Base-by-base conservation (phyloP, 2,888 invertebrate genomes). In the Drosophila tripunctata region DNA sequence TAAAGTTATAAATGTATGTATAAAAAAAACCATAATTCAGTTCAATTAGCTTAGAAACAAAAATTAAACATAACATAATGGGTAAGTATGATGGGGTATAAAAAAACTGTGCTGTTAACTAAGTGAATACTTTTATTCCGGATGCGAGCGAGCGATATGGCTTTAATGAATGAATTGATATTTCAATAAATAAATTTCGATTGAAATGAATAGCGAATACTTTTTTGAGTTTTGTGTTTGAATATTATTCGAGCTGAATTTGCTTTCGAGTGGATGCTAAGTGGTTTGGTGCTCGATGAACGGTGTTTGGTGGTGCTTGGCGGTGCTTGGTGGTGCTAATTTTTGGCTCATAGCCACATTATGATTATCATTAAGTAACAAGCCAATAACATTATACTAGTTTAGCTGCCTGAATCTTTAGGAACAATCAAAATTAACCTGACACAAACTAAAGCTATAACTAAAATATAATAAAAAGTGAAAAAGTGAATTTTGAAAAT, bases 351-450 rank as follows among this genome's bases (percentile, higher is more conserved):
- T 36, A 65, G 67, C 60, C 56, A 56, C 33, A 45, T n/a, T n/a
- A n/a, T n/a, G n/a, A n/a, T n/a, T n/a, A 6, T 44, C 55, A 50
- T 79, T 85, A 85, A 85, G 85, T 85, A 88, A 73, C 78, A 60
- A n/a, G 87, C 87, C 88, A 81, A 81, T 86, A 81, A 72, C 66
- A 67, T 72, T 70, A 81, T n/a, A 83, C 77, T 86, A 81, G 65
- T 64, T 50, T 63, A 61, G 65, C 40, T 68, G 87, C 87, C 82
- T 87, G 82, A 83, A 73, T 71, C 66, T 67, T 76, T 83, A 83
- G 82, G 82, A 83, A 83, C 82, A 81, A 83, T 86, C 68, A 80
- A 61, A 72, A 24, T 14, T 52, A 57, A 73, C 73, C 75, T 73
- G 73, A 64, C 50, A 43, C 47, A 51, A 41, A 45, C 27, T 27